Conservation (phyloP, 2,113 vertebrate genomes). For the Megatriorchis doriae region DNA sequence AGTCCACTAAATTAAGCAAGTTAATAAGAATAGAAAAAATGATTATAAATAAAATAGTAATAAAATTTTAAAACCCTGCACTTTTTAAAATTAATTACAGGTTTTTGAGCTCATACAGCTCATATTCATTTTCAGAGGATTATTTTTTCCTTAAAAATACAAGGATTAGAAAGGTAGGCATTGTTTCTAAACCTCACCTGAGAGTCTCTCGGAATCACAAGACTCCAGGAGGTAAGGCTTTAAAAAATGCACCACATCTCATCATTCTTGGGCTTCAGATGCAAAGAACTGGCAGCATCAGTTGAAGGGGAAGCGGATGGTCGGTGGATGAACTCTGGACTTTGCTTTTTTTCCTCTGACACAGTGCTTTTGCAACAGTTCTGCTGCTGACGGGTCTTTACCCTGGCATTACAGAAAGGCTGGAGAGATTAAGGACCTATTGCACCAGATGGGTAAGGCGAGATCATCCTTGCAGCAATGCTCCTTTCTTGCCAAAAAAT, state of each 20-base stretch:
- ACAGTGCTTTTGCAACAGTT: neutral
- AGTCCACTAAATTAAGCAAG: neutral
- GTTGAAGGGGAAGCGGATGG: neutral
- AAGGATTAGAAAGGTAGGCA: neutral
- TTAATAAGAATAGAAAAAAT: neutral
- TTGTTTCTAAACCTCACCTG: neutral
- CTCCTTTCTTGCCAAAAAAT: neutral
- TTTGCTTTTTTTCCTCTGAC: neutral
- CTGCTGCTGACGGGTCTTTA: neutral
- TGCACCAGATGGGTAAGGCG: neutral
- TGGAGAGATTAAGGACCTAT: neutral
- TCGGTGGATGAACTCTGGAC: neutral
- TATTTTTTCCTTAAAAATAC: neutral
- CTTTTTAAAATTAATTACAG: neutral
- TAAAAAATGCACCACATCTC: neutral
- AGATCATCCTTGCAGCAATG: neutral
- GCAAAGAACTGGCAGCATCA: accelerated
- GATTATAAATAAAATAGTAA: neutral
- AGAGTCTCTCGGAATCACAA: neutral
- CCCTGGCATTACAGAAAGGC: neutral
- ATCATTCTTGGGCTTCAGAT: neutral
- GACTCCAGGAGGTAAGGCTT: neutral
- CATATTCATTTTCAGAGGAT: neutral
- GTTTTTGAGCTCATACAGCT: neutral
- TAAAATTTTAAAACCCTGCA: neutral